These are phyloP conservation scores for Mirza zaza DNA, from an alignment of 2,113 vertebrate species.

Conservation along the genomic window DNA sequence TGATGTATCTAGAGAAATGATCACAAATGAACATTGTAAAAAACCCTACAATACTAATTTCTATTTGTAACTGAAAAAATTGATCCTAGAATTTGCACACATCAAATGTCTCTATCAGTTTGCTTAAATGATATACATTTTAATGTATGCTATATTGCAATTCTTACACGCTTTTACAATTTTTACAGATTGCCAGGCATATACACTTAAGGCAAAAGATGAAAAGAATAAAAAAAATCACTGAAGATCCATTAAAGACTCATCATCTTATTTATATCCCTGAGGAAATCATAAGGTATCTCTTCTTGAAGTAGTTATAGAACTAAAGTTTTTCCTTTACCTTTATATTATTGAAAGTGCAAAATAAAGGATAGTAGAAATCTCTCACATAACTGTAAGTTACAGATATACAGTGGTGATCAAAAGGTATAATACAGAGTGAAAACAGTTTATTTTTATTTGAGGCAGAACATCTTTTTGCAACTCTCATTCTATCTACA, in stretches of 20 bases:
- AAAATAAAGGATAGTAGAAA: not conserved
- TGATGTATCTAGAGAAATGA: not conserved
- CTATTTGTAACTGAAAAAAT: not conserved
- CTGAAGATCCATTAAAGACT: not conserved
- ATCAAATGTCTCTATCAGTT: not conserved
- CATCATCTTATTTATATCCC: not conserved
- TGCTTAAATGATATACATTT: not conserved
- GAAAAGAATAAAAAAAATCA: not conserved
- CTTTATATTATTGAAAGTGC: not conserved
- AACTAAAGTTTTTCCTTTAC: conserved; percentile 14
- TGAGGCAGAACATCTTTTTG: not conserved
- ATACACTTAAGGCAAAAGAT: not conserved
- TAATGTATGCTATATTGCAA: not conserved
- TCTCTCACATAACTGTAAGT: not conserved
- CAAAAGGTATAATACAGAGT: not conserved
- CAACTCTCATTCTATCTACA: not conserved
- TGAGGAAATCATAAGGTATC: not conserved
- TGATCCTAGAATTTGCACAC: not conserved
- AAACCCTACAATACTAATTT: not conserved
- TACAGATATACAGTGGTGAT: not conserved
- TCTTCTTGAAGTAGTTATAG: not conserved
- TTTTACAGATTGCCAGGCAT: not conserved
- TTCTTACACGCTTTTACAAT: not conserved
- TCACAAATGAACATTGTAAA: not conserved
- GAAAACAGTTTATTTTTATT: conserved; percentile 22